Conservation (phyloP, 2,797 vertebrate species). For the Pangasius mekongensis region DNA sequence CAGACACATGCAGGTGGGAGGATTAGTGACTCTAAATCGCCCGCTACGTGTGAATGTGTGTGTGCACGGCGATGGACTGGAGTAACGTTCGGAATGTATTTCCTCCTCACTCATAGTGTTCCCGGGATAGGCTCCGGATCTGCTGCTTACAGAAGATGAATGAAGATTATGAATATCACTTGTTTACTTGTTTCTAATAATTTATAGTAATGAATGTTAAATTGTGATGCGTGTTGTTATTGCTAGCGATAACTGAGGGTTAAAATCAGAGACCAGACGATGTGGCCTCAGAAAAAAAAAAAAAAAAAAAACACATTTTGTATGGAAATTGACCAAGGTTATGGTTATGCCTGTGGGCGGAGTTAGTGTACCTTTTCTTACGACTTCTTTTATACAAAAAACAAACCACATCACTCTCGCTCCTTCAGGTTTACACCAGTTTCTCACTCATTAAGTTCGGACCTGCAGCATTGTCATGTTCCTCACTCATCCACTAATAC, state of each 20-base stretch:
- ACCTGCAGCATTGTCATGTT: not conserved
- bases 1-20: not conserved
- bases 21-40: not conserved
- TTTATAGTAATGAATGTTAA: not conserved
- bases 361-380: not conserved
- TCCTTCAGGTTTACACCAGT: not conserved
- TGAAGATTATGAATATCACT: not conserved
- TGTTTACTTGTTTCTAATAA: not conserved
- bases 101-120: not conserved
- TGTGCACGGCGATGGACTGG: not conserved
- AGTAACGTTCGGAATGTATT: not conserved
- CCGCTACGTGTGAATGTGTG: not conserved
- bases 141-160: not conserved
- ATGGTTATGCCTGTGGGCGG: not conserved
- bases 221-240: too few species aligned
- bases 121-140: not conserved
- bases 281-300: not conserved
- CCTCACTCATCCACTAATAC: not conserved
- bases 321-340: not conserved
- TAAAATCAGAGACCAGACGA: not conserved
- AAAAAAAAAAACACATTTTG: not conserved
- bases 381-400: not conserved
- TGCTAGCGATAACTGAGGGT: not conserved
- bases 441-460: not conserved
- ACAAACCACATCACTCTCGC: not conserved